Evolutionary conservation across 1,140 invertebrate species (phyloP).

Genomic region (Cyphomyrmex costatus): DNA sequence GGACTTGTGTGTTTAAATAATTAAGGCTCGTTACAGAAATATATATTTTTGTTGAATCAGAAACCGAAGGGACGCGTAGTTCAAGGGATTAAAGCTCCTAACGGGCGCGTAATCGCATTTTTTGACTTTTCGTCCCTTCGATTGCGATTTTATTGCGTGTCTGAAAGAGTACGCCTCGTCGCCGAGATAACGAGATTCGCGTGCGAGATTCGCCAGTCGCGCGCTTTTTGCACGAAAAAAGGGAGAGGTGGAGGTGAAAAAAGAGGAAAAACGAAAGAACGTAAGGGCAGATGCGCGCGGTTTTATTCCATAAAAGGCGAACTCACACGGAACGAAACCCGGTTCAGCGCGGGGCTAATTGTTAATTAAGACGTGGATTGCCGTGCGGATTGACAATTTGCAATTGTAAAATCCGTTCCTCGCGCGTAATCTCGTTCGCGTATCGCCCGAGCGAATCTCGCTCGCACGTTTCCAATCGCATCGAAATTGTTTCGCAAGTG

Average conservation of each 20-base stretch:
- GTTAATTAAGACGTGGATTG: conserved; percentile 78
- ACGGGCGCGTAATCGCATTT: conserved; percentile 45
- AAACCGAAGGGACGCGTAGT: conserved; percentile 19
- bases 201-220: conserved; percentile 20
- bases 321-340: conserved; percentile 27
- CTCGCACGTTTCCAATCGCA: conserved; percentile 66
- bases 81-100: conserved; percentile 38
- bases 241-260: neutral
- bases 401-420: conserved; percentile 73
- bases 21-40: conserved; percentile 29
- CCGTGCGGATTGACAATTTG: conserved; percentile 81
- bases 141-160: conserved; percentile 61
- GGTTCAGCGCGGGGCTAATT: conserved; percentile 47
- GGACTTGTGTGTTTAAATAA: conserved; percentile 44
- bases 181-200: conserved; percentile 52
- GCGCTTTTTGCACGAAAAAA: conserved; percentile 17
- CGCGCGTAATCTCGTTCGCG: conserved; percentile 68
- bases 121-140: conserved; percentile 57
- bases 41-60: conserved; percentile 14
- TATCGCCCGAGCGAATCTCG: conserved; percentile 72
- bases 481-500: conserved; percentile 68
- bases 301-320: conserved; percentile 47
- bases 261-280: neutral
- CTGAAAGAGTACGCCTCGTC: conserved; percentile 22
- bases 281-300: conserved; percentile 43